Base-by-base conservation (phyloP, 2,888 invertebrate genomes). In the Xestia xanthographa region DNA sequence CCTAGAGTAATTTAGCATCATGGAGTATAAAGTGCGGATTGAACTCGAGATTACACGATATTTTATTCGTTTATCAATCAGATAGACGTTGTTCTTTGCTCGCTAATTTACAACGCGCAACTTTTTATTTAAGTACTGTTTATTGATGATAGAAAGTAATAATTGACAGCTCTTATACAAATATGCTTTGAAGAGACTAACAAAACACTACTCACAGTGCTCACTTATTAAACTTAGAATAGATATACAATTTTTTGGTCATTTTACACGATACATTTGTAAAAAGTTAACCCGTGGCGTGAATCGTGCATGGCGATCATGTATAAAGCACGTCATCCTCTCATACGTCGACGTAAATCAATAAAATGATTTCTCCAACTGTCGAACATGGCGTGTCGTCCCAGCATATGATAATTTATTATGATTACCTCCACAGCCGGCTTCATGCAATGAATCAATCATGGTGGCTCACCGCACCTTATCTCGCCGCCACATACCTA, bases 371-470 rank as follows among this genome's bases (percentile, higher is more conserved):
- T 73, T 68, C 79, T 72, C 62, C 60, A 74, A 75, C 34, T 84
- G 76, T 75, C 53, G 38, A 80, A 66, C 48, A 68, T 38, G 48
- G 34, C 56, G 50, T 78, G 74, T 68, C 74, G 72, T 66, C 70
- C 66, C 50, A 66, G 65, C 63, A 75, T 73, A 86, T 82, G 72
- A 80, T 79, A 86, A 86, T 86, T 79, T 86, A 86, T 84, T 79
- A 82, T 78, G 84, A 86, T 78, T 82, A 80, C 74, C 78, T 65
- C 75, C 63, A 74, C 74, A 75, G 66, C 73, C 53, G 45, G 72
- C 77, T 76, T 79, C 75, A 75, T 68, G 77, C 80, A 77, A 80
- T 80, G 74, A 85, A 88, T 88, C 88, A 87, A 88, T 88, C 88
- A 84, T 48, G 67, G 43, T 56, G 70, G 66, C 75, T 79, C 76